A percentile compares a stretch with the other conserved stretches of the same genome.
Evolutionary conservation across 1,140 invertebrate genomes (phyloP).

Genomic region (Gryllus bimaculatus): DNA sequence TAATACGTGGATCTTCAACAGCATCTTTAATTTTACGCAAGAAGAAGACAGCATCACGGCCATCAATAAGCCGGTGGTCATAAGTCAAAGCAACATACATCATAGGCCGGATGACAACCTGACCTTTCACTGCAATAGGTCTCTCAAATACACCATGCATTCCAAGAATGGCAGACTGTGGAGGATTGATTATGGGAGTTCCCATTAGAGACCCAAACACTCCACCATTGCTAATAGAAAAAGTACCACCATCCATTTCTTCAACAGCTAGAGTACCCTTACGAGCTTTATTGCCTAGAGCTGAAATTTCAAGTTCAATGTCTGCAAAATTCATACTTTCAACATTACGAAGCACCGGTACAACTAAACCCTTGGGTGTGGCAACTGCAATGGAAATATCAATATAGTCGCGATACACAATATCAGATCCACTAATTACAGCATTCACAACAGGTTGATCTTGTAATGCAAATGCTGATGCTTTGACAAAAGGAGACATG

Average conservation of each 20-base stretch:
- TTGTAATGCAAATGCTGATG: constrained; percentile 83
- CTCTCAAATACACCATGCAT: constrained; percentile 98
- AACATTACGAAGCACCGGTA: constrained; percentile 93
- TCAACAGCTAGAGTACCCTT: constrained; percentile 83
- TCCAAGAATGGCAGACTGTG: constrained; percentile 98
- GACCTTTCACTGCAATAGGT: constrained; percentile 89
- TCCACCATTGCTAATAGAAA: constrained; percentile 99
- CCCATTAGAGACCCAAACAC: constrained; percentile 97
- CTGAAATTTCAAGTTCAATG: constrained; percentile 85
- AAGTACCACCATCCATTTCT: constrained; percentile 99
- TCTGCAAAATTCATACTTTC: constrained; percentile 94
- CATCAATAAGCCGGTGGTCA: constrained; percentile 97
- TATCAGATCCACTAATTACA: constrained; percentile 95
- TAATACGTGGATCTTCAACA: constrained; percentile 91
- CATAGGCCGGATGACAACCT: constrained; percentile 97
- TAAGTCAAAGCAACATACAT: constrained; percentile 99
- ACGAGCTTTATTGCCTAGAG: constrained; percentile 85
- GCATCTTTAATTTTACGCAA: constrained; percentile 91
- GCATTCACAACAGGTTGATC: constrained; percentile 97
- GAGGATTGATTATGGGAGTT: constrained; percentile 98
- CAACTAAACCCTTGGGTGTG: constrained; percentile 98
- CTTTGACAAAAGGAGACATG: constrained; percentile 98
- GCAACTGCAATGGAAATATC: constrained; percentile 99
- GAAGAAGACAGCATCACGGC: constrained; percentile 97
- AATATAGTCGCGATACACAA: constrained; percentile 95